Percentiles rank a stretch among this genome's conserved stretches.
Conservation (phyloP, 2,797 vertebrate species). For the Rhinichthys osculus region DNA sequence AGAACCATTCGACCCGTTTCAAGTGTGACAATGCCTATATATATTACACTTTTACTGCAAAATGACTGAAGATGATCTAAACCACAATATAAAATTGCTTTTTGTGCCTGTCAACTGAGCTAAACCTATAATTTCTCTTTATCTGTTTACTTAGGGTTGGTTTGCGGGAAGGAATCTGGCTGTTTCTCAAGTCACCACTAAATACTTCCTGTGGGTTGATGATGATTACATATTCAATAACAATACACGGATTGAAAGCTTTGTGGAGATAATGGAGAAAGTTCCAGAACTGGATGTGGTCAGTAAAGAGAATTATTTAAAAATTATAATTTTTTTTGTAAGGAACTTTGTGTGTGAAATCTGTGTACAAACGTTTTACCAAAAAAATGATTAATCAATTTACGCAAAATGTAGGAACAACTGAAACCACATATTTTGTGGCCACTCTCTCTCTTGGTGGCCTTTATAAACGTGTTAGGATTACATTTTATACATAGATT, state of each 20-base stretch:
- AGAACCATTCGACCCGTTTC: too few relatives aligned
- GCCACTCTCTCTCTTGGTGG: background rate
- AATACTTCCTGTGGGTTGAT: conserved; percentile 83
- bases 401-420: background rate
- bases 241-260: conserved; percentile 74
- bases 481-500: background rate
- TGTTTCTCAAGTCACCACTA: conserved; percentile 78
- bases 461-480: background rate
- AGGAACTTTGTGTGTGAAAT: background rate
- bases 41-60: too few relatives aligned
- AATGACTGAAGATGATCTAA: too few relatives aligned
- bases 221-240: conserved; percentile 78
- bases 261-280: conserved; percentile 77
- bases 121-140: background rate
- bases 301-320: conserved; percentile 50
- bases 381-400: background rate
- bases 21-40: too few relatives aligned
- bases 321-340: background rate
- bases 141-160: conserved; percentile 62
- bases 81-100: background rate
- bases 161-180: conserved; percentile 62
- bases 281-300: conserved; percentile 78
- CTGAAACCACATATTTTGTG: background rate
- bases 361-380: background rate
- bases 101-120: background rate